Percentiles rank a stretch among this genome's conserved stretches.
Evolutionary conservation across 2,797 vertebrate genomes (phyloP).

Genomic region (Rhynchonycteris naso): DNA sequence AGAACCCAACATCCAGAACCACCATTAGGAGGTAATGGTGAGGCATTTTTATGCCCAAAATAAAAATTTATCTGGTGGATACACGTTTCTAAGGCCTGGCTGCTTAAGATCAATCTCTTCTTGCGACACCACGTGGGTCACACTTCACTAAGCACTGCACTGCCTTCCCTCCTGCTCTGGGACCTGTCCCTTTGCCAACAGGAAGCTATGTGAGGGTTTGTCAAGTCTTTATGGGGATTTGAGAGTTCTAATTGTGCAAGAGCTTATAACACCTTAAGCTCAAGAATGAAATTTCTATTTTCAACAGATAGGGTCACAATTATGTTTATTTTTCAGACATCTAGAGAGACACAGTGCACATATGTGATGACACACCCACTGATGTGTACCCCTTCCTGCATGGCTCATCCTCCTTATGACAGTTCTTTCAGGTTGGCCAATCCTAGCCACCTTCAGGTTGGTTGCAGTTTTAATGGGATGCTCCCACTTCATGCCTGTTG

Average conservation of each 20-base stretch:
- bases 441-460: neutral
- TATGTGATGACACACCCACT: neutral
- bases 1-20: neutral
- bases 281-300: slow-evolving; percentile 33
- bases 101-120: neutral
- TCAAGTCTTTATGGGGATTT: neutral
- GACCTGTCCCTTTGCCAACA: neutral
- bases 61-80: neutral
- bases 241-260: neutral
- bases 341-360: neutral
- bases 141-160: neutral
- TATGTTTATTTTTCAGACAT: neutral
- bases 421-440: neutral
- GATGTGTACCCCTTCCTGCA: neutral
- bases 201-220: neutral
- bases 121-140: neutral
- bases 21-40: neutral
- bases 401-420: neutral
- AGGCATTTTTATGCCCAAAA: neutral
- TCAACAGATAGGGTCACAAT: neutral
- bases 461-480: neutral
- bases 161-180: neutral
- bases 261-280: neutral
- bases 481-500: neutral
- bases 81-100: neutral